phyloP scores from a whole-genome alignment of 2,888 invertebrate genomes.

The Napeogenes sylphis region DNA sequence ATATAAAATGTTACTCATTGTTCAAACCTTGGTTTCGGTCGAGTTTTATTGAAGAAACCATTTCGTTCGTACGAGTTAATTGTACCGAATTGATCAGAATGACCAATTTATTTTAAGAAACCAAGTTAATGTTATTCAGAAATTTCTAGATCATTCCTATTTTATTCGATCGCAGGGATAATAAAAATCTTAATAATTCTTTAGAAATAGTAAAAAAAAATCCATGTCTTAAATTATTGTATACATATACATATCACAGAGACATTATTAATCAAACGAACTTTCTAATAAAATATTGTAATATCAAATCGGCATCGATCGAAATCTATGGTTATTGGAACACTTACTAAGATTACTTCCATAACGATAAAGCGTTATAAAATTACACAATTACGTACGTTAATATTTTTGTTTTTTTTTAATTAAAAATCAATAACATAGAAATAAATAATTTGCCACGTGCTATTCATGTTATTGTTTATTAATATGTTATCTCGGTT shows the following conservation, averaged over 20 bases:
- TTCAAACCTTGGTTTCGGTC: conserved; percentile 4
- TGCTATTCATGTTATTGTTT: conserved; percentile 49
- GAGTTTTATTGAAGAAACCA: conserved; percentile 15
- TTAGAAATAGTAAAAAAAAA: too few species aligned
- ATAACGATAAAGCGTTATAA: background rate
- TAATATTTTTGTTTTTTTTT: background rate
- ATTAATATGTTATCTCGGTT: conserved; percentile 70
- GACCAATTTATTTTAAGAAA: conserved; percentile 10
- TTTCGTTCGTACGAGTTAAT: conserved; percentile 20
- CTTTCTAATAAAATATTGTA: too few species aligned
- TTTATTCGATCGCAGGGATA: too few species aligned
- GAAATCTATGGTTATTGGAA: conserved; percentile 2
- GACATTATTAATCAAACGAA: too few species aligned
- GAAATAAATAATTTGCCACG: conserved; percentile 13
- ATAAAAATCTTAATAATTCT: too few species aligned
- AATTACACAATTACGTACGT: background rate
- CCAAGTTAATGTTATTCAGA: background rate
- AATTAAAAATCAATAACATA: background rate
- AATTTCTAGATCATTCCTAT: background rate
- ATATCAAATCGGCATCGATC: background rate
- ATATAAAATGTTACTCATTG: background rate
- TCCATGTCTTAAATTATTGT: too few species aligned
- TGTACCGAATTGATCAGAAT: conserved; percentile 20
- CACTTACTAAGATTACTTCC: conserved; percentile 4
- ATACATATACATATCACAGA: too few species aligned